Base-by-base conservation (phyloP, 2,113 vertebrate species). In the Myxocyprinus asiaticus region DNA sequence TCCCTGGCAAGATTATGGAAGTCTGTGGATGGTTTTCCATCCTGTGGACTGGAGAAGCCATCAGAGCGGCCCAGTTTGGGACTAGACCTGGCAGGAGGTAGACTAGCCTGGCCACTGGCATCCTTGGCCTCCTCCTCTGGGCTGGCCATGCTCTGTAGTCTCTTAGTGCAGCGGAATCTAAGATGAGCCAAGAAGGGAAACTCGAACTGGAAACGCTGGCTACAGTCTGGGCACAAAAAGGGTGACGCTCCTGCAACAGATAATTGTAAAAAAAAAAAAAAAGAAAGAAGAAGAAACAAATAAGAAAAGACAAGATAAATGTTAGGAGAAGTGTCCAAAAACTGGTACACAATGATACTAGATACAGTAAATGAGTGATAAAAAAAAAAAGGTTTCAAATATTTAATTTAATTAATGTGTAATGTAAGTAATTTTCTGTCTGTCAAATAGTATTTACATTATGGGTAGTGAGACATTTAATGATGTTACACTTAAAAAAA, bases 181-280 rank as follows among this genome's bases (percentile, higher is more conserved):
- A 97, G 91, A 76, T 98, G 97, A 22, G 97, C 95, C 87, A 95
- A 87, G 56, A 95, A 96, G 0, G 97, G 97, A 76, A 96, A 97
- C 89, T 99, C 97, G 55, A 96, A 99, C 92, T 98, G 97, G 92
- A 98, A 98, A 33, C 95, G 92, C 81, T 98, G 97, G 91, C 91
- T 95, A 92, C 97, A 99, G 84, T 99, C 96, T 3, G 95, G 92
- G 87, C 97, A 99, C 4, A 92, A 87, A 85, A 90, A 93, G 33
- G 95, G 95, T 59, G 95, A 84, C 0, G 95, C 92, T 62, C 94
- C 97, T 98, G 68, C 48, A 56, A 10, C 64, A 84, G 22, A 80
- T 68, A 64, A 14, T 84, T 33, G 22, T 33, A 33, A 1, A 33
- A 33, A 33, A 1, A 33, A 33, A 33, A 33, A 33, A 33, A 33